Conservation (phyloP, 2,888 invertebrate genomes). For the Aphodius granarius region DNA sequence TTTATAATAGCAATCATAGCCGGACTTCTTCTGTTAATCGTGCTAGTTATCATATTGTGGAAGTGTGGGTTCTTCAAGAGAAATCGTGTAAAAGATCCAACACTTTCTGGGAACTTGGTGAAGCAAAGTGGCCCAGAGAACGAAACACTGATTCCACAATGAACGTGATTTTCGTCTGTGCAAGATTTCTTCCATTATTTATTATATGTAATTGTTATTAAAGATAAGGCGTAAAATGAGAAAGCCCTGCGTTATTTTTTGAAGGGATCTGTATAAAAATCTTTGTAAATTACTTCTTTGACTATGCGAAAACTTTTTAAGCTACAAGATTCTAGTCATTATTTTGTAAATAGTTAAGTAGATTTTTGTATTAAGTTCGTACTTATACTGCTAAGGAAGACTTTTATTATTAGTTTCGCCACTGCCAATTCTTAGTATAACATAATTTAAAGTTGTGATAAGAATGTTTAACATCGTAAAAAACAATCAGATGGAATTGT, state of each 20-base stretch:
- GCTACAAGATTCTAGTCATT: neutral
- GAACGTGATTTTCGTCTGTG: neutral
- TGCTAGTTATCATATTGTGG: constrained; percentile 81
- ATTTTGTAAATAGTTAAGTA: neutral
- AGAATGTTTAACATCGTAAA: neutral
- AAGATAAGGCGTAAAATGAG: neutral
- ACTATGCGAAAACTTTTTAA: neutral
- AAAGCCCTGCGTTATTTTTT: neutral
- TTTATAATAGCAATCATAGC: constrained; percentile 81
- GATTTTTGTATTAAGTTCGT: neutral
- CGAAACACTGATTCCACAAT: constrained; percentile 30
- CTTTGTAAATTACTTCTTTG: neutral
- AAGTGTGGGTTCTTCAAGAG: constrained; percentile 90
- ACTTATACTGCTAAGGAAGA: neutral
- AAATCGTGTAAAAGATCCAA: constrained; percentile 76
- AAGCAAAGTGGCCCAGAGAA: constrained; percentile 43
- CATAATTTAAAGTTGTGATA: neutral
- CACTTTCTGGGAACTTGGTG: constrained; percentile 65
- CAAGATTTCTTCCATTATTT: neutral
- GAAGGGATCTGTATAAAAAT: neutral
- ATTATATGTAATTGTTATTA: neutral
- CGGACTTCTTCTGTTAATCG: constrained; percentile 79
- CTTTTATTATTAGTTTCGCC: neutral
- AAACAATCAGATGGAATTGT: neutral
- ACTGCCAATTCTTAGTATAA: neutral